phyloP scores from a whole-genome alignment of 2,888 invertebrate species.

The Synanthedon myopaeformis region DNA sequence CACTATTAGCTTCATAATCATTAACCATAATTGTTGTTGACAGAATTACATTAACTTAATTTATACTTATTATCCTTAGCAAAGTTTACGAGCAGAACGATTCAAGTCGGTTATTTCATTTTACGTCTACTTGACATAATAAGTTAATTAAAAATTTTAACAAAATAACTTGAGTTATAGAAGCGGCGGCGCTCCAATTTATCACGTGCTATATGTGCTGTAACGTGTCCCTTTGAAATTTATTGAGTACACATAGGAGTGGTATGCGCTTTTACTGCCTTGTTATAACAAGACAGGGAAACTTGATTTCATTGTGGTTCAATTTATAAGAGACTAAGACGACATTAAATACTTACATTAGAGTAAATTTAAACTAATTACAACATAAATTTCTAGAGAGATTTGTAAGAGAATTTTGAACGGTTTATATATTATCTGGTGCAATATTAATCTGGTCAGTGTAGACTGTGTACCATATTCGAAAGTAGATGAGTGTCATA shows the following conservation, averaged over 20 bases:
- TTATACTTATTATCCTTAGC: no score
- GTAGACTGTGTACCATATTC: no score
- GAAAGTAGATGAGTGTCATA: no score
- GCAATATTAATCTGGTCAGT: no score
- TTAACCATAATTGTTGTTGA: no score
- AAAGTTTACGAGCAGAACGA: not conserved
- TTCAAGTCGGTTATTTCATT: not conserved
- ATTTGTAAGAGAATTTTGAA: no score
- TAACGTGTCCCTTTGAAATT: not conserved
- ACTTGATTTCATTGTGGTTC: conserved; percentile 5
- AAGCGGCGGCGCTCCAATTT: not conserved
- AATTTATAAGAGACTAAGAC: not conserved
- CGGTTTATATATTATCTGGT: no score
- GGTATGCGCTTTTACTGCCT: conserved; percentile 9
- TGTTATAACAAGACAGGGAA: conserved; percentile 6
- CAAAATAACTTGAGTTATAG: not conserved
- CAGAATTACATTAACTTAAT: no score
- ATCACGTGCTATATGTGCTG: not conserved
- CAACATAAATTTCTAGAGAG: no score
- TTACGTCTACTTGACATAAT: not conserved
- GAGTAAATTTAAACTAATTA: no score
- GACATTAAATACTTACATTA: not conserved
- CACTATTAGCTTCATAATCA: no score
- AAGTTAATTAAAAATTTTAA: not conserved
- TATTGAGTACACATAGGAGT: conserved; percentile 4